These are phyloP conservation scores for Aurelia coerulea DNA, from an alignment of 30 jellyfish, hydroid and myxozoan species.

Conservation along the genomic window DNA sequence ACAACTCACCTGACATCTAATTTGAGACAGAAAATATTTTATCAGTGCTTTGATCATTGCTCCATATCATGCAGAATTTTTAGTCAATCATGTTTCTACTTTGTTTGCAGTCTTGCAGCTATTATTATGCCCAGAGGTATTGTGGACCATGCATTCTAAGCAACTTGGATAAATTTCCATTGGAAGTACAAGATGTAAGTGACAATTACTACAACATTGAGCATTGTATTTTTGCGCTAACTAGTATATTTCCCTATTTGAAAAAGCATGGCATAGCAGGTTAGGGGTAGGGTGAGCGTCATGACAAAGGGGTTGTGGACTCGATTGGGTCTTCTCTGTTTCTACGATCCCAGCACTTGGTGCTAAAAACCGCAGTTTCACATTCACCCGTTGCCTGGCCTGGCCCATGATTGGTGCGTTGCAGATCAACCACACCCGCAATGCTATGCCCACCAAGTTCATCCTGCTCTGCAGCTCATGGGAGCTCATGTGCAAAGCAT, in stretches of 20 bases:
- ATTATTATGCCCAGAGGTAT: slow-evolving; percentile 34
- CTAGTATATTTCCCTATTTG: too few relatives aligned
- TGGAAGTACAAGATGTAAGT: slow-evolving; percentile 34
- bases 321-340: too few relatives aligned
- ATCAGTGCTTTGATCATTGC: neutral
- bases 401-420: too few relatives aligned
- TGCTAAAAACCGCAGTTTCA: too few relatives aligned
- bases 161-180: slow-evolving; percentile 18
- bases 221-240: neutral
- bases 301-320: too few relatives aligned
- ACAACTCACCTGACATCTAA: too few relatives aligned
- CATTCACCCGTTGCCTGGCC: too few relatives aligned
- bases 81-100: neutral
- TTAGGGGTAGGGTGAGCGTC: too few relatives aligned
- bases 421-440: too few relatives aligned
- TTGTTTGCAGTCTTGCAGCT: slow-evolving; percentile 29
- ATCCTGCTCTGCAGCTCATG: neutral
- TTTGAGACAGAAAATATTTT: neutral
- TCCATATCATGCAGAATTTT: neutral
- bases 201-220: neutral
- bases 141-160: slow-evolving; percentile 34
- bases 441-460: neutral
- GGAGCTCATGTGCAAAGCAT: neutral
- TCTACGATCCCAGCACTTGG: too few relatives aligned
- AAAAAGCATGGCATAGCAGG: too few relatives aligned